phyloP scores from a whole-genome alignment of 2,113 vertebrate species.

The Thermophis baileyi region DNA sequence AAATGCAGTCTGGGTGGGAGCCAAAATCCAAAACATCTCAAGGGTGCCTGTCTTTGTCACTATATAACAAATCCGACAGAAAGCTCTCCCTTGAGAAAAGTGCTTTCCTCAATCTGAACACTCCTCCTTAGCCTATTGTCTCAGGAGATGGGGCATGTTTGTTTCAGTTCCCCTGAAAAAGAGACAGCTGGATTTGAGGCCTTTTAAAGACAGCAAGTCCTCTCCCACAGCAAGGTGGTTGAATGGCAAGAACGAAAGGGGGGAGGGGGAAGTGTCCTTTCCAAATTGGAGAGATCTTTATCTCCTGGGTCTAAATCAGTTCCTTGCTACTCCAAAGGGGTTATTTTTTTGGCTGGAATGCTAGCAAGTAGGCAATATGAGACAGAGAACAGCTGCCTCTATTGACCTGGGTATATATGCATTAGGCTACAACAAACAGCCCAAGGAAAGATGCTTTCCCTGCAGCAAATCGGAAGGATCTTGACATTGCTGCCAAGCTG shows the following conservation, averaged over 20 bases:
- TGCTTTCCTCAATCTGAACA: background rate
- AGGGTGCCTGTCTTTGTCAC: background rate
- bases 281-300: background rate
- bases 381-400: background rate
- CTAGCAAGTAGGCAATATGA: background rate
- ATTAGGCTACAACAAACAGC: rapidly evolving
- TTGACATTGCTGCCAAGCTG: background rate
- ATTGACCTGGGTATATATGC: background rate
- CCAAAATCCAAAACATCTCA: background rate
- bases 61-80: background rate
- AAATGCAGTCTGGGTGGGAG: background rate
- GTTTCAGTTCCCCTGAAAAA: rapidly evolving
- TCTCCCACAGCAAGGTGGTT: background rate
- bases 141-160: no score
- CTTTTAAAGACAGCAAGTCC: background rate
- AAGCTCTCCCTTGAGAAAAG: background rate
- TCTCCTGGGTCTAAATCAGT: rapidly evolving
- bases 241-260: background rate
- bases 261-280: background rate
- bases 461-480: background rate
- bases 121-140: background rate
- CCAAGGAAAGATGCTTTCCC: slow-evolving; percentile 11
- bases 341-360: background rate
- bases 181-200: background rate
- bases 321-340: background rate